Conservation (phyloP, 2,797 vertebrate genomes). For the Aselliscus stoliczkanus region DNA sequence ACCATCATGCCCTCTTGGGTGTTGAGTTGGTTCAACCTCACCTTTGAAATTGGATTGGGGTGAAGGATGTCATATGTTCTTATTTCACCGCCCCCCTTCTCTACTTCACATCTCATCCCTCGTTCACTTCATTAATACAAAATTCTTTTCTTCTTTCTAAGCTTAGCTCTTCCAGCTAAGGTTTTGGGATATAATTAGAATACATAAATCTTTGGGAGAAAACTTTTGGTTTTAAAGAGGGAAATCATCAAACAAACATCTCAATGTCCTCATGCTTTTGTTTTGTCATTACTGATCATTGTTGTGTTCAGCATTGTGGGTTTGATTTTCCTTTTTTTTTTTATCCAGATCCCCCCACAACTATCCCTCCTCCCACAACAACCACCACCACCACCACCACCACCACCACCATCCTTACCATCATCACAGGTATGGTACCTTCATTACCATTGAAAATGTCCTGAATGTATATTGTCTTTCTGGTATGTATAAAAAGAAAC, state of each 20-base stretch:
- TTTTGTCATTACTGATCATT: conserved; percentile 80
- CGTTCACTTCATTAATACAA: conserved; percentile 72
- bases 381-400: conserved; percentile 86
- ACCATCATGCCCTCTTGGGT: conserved; percentile 10
- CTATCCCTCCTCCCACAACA: conserved; percentile 95
- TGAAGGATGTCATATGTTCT: not conserved
- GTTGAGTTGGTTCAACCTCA: not conserved
- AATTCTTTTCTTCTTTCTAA: conserved; percentile 52
- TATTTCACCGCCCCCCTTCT: conserved; percentile 48
- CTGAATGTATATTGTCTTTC: conserved; percentile 81
- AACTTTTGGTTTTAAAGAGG: conserved; percentile 31
- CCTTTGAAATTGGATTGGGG: conserved; percentile 44
- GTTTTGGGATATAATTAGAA: conserved; percentile 4
- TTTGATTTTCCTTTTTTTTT: conserved; percentile 92
- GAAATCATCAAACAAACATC: conserved; percentile 16
- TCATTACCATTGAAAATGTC: conserved; percentile 84
- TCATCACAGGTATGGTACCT: conserved; percentile 97
- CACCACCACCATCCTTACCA: conserved; percentile 93
- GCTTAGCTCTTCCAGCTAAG: conserved; percentile 47
- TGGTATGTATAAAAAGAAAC: conserved; percentile 68
- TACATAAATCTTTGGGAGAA: not conserved
- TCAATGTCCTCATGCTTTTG: conserved; percentile 75
- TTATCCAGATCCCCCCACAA: conserved; percentile 99
- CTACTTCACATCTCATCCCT: conserved; percentile 65
- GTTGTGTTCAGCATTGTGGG: conserved; percentile 84